These are phyloP conservation scores for Spinibarbus caldwelli DNA, from an alignment of 2,797 vertebrate genomes.

Conservation along the genomic window DNA sequence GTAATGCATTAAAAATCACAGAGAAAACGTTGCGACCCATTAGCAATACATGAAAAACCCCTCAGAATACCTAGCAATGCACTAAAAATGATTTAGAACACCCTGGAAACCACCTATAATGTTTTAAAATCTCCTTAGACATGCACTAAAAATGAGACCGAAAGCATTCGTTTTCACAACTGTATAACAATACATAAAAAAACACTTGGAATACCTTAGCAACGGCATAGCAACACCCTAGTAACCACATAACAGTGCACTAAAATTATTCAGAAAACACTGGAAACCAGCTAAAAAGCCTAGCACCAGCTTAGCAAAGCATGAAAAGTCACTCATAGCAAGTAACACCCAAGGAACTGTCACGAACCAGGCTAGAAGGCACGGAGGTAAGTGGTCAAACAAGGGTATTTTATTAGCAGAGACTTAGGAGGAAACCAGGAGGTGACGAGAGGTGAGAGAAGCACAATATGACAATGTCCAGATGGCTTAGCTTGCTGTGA, in stretches of 20 bases:
- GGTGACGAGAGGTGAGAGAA: no score
- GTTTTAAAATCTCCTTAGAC: background rate
- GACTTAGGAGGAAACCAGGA: no score
- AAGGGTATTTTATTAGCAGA: no score
- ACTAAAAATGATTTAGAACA: background rate
- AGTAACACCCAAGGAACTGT: background rate
- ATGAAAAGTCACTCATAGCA: background rate
- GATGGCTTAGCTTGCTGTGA: no score
- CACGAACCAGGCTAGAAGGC: no score
- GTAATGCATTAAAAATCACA: background rate
- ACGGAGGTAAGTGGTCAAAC: no score
- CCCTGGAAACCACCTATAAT: background rate
- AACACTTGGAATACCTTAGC: background rate
- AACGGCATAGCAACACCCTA: background rate
- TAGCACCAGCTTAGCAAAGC: background rate
- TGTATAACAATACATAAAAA: no score
- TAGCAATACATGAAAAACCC: background rate
- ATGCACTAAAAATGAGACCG: background rate
- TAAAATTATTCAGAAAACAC: background rate
- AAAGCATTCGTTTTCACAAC: background rate
- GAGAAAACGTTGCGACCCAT: background rate
- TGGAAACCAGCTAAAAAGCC: background rate
- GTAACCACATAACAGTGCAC: background rate
- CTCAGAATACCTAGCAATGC: background rate
- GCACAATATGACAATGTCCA: no score